Evolutionary conservation across 2,888 invertebrate genomes (phyloP), one percentile per base, ranked within the genome.

Genomic region (Lamproptera curius): DNA sequence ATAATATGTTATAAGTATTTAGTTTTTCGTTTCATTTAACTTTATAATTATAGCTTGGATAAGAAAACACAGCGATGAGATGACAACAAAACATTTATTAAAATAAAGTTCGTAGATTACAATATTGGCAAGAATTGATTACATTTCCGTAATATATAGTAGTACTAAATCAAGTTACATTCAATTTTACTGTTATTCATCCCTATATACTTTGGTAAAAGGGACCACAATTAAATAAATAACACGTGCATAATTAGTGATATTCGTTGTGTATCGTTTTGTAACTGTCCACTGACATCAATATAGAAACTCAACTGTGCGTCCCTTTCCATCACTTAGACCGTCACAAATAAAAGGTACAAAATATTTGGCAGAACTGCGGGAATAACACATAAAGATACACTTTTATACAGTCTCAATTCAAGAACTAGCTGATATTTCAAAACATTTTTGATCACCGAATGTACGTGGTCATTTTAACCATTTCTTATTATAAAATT

Each of bases 81-180:
- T 73, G 73, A 75, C 71, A 75, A 73, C 75, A 72, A 68, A 76
- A 72, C 59, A 57, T 77, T 76, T 48, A 76, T 71, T 78, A 73
- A 77, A 76, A 75, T 73, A 79, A 75, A 52, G 50, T 65, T 66
- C 63, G 62, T 73, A 73, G 50, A 62, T 68, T 61, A 62, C 56
- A n/a, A n/a, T n/a, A 65, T 75, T 76, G 76, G 76, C 74, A 69
- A 76, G 63, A 70, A 61, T 55, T 68, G 68, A 70, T 64, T 53
- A 47, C 48, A 52, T 65, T 67, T 69, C 68, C 62, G 64, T 62
- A 62, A 61, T 68, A 67, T 69, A 54, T 60, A 47, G 20, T 45
- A 40, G 16, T n/a, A n/a, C 38, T 17, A 33, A 14, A 31, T 10
- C 28, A 49, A 39, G 31, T 31, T n/a, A n/a, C n/a, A n/a, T n/a